Evolutionary conservation across 2,797 vertebrate genomes (phyloP).

Genomic region (Acridotheres tristis): DNA sequence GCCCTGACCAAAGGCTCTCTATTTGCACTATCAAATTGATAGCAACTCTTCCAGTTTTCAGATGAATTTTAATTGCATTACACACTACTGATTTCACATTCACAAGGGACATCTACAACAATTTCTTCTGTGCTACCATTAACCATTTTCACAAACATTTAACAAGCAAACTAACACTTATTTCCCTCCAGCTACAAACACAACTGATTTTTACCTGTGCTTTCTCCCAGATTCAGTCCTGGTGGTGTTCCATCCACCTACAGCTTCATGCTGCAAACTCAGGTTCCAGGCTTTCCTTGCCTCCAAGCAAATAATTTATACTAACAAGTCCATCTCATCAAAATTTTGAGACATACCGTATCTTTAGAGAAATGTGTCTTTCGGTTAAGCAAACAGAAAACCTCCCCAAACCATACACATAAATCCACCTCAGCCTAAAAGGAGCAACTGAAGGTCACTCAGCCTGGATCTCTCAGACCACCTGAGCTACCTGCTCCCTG

Average conservation of each 20-base stretch:
- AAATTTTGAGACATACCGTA: neutral
- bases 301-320: neutral
- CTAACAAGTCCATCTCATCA: neutral
- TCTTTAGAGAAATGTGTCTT: neutral
- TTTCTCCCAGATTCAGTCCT: neutral
- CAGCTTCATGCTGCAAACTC: neutral
- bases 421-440: neutral
- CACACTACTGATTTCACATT: neutral
- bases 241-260: neutral
- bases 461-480: neutral
- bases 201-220: neutral
- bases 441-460: neutral
- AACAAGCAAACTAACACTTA: neutral
- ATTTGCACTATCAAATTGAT: neutral
- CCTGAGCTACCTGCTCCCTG: neutral
- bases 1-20: neutral
- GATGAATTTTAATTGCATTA: neutral
- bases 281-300: neutral
- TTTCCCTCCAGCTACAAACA: neutral
- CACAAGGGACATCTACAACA: neutral
- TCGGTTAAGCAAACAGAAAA: neutral
- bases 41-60: neutral
- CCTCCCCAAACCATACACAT: fast-evolving
- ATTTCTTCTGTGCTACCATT: neutral
- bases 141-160: neutral